A percentile compares a stretch with the other conserved stretches of the same genome.
Evolutionary conservation across 2,113 vertebrate genomes (phyloP).

Genomic region (Colaptes auratus): DNA sequence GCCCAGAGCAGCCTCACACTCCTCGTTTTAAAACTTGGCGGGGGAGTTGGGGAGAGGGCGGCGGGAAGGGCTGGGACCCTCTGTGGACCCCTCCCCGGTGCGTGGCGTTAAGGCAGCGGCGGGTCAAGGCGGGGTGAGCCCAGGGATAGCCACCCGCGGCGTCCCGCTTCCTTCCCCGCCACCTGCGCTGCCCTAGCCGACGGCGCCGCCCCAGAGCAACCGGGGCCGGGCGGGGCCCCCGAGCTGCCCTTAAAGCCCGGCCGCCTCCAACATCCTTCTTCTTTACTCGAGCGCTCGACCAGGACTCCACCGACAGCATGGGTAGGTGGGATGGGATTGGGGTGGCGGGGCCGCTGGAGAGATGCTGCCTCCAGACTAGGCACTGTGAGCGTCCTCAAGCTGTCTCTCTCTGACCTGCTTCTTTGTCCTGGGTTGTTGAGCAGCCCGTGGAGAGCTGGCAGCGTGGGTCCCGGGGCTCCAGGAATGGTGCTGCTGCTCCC

Average conservation of each 20-base stretch:
- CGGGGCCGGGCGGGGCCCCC: background rate
- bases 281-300: background rate
- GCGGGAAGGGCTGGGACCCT: background rate
- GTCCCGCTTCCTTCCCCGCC: background rate
- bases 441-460: background rate
- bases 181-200: background rate
- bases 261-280: accelerated
- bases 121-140: background rate
- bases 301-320: background rate
- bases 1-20: background rate
- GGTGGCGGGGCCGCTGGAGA: accelerated
- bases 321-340: background rate
- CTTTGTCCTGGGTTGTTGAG: background rate
- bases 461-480: accelerated
- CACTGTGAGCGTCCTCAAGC: slow-evolving; percentile 15
- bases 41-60: background rate
- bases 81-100: accelerated
- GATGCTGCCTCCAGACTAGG: background rate
- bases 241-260: background rate
- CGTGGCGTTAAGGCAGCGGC: background rate
- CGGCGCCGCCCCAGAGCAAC: background rate
- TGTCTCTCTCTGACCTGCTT: background rate
- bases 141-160: background rate
- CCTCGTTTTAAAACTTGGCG: accelerated
- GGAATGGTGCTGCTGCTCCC: background rate